Evolutionary conservation across 2,797 vertebrate species (phyloP).

Genomic region (Anas capensis): DNA sequence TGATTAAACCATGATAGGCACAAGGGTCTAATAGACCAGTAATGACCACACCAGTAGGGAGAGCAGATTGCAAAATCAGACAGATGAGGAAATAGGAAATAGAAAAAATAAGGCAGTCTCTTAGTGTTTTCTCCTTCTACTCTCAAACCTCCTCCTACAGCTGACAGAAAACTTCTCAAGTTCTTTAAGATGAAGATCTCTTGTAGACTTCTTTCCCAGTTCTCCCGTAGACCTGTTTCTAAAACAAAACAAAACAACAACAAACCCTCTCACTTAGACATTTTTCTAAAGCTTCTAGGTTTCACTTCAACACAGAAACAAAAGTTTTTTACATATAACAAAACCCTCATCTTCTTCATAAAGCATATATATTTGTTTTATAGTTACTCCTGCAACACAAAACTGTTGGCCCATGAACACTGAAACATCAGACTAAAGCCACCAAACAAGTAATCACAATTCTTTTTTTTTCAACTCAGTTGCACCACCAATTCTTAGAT

Average conservation of each 20-base stretch:
- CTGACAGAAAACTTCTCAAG: neutral
- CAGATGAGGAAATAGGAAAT: neutral
- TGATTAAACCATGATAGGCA: constrained; percentile 62
- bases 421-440: neutral
- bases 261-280: neutral
- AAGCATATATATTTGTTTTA: neutral
- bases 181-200: neutral
- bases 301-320: neutral
- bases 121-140: neutral
- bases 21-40: constrained; percentile 22
- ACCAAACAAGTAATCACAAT: accelerated
- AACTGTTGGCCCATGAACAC: neutral
- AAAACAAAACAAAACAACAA: neutral
- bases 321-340: neutral
- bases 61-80: constrained; percentile 52
- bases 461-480: no score
- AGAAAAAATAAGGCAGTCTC: neutral
- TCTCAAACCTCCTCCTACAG: neutral
- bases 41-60: neutral
- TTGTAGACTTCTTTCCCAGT: neutral
- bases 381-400: neutral
- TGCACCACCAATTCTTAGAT: neutral
- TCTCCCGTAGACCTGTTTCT: neutral
- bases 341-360: neutral
- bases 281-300: neutral